A percentile compares a stretch with the other conserved stretches of the same genome.
These are phyloP conservation scores for Drosophila busckii DNA, from an alignment of 1,140 invertebrate species.

Conservation along the genomic window DNA sequence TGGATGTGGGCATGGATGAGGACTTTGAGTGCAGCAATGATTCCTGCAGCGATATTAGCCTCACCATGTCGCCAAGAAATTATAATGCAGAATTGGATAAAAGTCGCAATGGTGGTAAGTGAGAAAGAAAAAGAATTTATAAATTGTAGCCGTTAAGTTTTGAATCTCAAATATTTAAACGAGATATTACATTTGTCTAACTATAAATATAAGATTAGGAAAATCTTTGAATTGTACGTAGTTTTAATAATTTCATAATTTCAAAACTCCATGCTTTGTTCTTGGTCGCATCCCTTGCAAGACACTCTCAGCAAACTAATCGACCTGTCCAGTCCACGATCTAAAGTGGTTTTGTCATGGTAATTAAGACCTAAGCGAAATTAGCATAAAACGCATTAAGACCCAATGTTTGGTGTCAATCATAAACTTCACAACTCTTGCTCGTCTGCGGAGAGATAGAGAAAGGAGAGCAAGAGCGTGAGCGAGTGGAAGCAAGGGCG, in stretches of 20 bases:
- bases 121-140: not conserved
- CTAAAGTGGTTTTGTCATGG: conserved; percentile 53
- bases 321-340: not conserved
- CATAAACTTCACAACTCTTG: conserved; percentile 71
- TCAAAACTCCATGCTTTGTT: too few relatives aligned
- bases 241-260: too few relatives aligned
- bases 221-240: too few relatives aligned
- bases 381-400: conserved; percentile 78
- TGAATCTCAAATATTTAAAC: too few relatives aligned
- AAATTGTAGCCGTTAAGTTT: too few relatives aligned
- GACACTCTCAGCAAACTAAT: too few relatives aligned
- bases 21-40: conserved; percentile 74
- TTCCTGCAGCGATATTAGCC: conserved; percentile 75
- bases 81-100: conserved; percentile 67
- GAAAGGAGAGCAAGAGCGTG: not conserved
- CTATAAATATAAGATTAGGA: not conserved
- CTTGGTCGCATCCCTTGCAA: too few relatives aligned
- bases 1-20: conserved; percentile 71
- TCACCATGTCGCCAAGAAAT: conserved; percentile 73
- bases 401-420: conserved; percentile 73
- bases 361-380: conserved; percentile 67
- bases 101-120: conserved; percentile 65
- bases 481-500: not conserved
- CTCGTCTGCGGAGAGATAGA: not conserved
- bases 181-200: too few relatives aligned